Base-by-base conservation (phyloP, 1,140 invertebrate genomes). In the Drosophila saltans region DNA sequence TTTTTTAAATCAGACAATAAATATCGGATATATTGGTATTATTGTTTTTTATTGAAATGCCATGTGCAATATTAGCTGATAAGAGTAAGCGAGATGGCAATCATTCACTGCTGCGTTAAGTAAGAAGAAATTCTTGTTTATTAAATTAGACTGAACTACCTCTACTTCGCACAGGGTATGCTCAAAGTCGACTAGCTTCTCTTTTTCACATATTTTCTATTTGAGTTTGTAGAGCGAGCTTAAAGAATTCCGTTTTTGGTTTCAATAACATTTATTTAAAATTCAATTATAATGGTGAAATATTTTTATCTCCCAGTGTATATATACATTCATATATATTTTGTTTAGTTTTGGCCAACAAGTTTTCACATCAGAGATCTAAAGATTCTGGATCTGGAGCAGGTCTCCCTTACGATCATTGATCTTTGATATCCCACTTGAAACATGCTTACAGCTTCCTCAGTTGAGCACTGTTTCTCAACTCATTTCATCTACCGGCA, bases 401-500 rank as follows among this genome's bases (percentile, higher is more conserved):
- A 74, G 48, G 62, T 59, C 70, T 67, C 71, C 61, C 30, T 58
- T 58, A 62, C 72, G 81, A 84, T 71, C 81, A 78, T 84, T 84
- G 81, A 81, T 84, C 81, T 85, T 76, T 78, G 81, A 84, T 84
- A 84, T 52, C 70, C 78, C 81, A 85, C 81, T 80, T 57, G 74
- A 81, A 69, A 73, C 57, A 60, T 61, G 48, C 78, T 67, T 81
- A 64, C 73, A 85, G 81, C 81, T 84, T 84, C 81, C 81, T 84
- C 81, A 84, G 81, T 81, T 70, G 52, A 43, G 72, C 66, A 59
- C 57, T 59, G 57, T 59, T 59, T 26, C 45, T 52, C 48, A 52
- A 52, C 57, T 52, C 45, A 24, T 52, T 24, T 26, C 45, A 52
- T 36, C 33, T 36, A 52, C 24, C 45, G 45, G 45, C 45, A 52